phyloP scores from a whole-genome alignment of 2,797 vertebrate species.

The Apogon hyalosoma region DNA sequence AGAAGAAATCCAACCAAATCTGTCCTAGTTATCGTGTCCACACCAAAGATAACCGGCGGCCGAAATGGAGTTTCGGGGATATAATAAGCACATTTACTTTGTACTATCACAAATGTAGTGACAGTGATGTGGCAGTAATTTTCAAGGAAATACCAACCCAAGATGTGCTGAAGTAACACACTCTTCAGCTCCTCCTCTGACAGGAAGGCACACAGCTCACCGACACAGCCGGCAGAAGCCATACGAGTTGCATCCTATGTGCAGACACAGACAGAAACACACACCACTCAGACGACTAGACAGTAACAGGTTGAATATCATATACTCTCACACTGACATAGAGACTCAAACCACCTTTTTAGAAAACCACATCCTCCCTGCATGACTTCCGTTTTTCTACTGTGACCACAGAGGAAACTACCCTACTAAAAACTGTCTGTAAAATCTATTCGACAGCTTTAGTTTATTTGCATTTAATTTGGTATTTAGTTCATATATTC shows the following conservation, averaged over 20 bases:
- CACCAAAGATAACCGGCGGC: too few species aligned
- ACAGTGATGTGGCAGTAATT: not conserved
- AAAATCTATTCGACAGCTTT: not conserved
- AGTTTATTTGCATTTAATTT: not conserved
- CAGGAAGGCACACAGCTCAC: constrained; percentile 93
- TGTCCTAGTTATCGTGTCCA: too few species aligned
- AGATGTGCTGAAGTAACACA: constrained; percentile 90
- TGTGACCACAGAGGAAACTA: constrained; percentile 45
- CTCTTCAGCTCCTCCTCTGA: constrained; percentile 92
- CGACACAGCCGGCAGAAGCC: constrained; percentile 95
- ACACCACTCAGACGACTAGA: constrained; percentile 12
- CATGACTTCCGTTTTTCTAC: constrained; percentile 62
- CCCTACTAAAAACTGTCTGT: constrained; percentile 11
- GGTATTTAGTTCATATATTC: not conserved
- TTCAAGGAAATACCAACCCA: constrained; percentile 84
- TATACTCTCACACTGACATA: constrained; percentile 29
- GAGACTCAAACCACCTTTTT: constrained; percentile 51
- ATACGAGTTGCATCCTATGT: constrained; percentile 94
- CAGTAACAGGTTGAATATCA: constrained; percentile 29
- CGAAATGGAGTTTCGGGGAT: too few species aligned
- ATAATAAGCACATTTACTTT: too few species aligned
- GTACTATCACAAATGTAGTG: too few species aligned
- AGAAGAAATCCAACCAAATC: too few species aligned
- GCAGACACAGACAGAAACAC: constrained; percentile 15
- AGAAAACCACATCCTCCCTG: constrained; percentile 79